Base-by-base conservation (phyloP, 2,888 invertebrate genomes). In the Ethmia dodecea region DNA sequence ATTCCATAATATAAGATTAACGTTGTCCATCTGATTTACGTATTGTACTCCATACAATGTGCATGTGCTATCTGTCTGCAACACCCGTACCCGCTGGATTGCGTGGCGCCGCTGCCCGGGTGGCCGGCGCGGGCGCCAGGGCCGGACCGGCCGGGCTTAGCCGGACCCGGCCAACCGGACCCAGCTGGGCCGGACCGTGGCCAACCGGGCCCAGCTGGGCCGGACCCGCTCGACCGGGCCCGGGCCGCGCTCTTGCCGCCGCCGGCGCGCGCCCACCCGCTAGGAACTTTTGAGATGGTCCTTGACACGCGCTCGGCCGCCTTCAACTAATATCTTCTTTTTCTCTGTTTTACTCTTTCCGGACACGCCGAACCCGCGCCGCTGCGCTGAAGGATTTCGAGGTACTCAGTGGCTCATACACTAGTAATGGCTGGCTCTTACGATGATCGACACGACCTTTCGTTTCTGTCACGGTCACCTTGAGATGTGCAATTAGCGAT, bases 271-370 rank as follows among this genome's bases (percentile, higher is more conserved):
- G 45, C 46, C 47, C 45, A 45, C 48, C 51, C 68, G 66, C 89
- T 91, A 91, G 93, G 93, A 93, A 92, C 93, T 94, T 94, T 94
- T 94, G 94, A 94, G 94, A 94, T 94, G 94, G 94, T 94, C 94
- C 94, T 93, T 92, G 92, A 71, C 77, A 64, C 74, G 78, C 80
- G 80, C 84, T 74, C 81, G 78, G 70, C 77, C 76, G 75, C 74
- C 72, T 72, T 67, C 80, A 79, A 89, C 89, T 90, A 90, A 90
- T 89, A 72, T 88, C 86, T 84, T 88, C 67, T 89, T 89, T 87
- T 87, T 88, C 87, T 90, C 88, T 89, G 88, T 88, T 90, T 88
- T 90, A 88, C 91, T 89, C 90, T 89, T 84, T 87, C 90, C 88
- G 88, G 88, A 88, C 88, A 88, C 88, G 90, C 89, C 86, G 89